A percentile compares a stretch with the other conserved stretches of the same genome.
phyloP scores from a whole-genome alignment of 2,888 invertebrate genomes.

The Pterostichus madidus region DNA sequence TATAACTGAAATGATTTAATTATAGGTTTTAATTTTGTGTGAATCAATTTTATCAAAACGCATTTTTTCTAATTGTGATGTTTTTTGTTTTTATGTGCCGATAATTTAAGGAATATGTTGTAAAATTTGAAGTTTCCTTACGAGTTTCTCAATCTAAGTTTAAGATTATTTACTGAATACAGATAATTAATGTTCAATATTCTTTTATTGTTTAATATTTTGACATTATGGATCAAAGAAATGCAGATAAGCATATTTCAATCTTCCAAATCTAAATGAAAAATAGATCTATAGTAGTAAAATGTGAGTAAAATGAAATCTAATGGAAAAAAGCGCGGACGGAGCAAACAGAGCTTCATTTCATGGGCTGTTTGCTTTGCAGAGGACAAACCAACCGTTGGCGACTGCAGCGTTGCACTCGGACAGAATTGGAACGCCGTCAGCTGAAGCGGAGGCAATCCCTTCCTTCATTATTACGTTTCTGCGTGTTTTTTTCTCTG shows the following conservation, averaged over 20 bases:
- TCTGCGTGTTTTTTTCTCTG: conserved; percentile 44
- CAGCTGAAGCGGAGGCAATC: not conserved
- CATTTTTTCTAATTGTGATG: too few relatives aligned
- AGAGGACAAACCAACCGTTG: not conserved
- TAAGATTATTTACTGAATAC: too few relatives aligned
- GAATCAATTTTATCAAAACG: too few relatives aligned
- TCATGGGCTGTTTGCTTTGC: conserved; percentile 51
- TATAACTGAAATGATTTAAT: too few relatives aligned
- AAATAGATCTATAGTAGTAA: conserved; percentile 1
- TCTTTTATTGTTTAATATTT: conserved; percentile 42
- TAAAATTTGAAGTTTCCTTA: too few relatives aligned
- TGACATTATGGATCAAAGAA: conserved; percentile 31
- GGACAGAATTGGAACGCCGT: conserved; percentile 12
- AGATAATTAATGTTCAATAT: conserved; percentile 23
- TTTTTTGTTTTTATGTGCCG: too few relatives aligned
- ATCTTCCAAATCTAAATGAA: conserved; percentile 39
- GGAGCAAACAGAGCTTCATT: conserved; percentile 19
- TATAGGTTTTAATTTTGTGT: too few relatives aligned
- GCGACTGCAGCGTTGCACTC: conserved; percentile 12
- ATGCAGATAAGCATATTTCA: conserved; percentile 43
- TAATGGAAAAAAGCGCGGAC: conserved; percentile 31
- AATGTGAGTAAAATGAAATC: conserved; percentile 24
- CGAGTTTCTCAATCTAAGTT: too few relatives aligned
- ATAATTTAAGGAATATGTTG: too few relatives aligned
- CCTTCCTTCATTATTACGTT: conserved; percentile 60